Percentiles rank a stretch among this genome's conserved stretches.
Evolutionary conservation across 2,797 vertebrate species (phyloP).

Genomic region (Xyrichtys novacula): DNA sequence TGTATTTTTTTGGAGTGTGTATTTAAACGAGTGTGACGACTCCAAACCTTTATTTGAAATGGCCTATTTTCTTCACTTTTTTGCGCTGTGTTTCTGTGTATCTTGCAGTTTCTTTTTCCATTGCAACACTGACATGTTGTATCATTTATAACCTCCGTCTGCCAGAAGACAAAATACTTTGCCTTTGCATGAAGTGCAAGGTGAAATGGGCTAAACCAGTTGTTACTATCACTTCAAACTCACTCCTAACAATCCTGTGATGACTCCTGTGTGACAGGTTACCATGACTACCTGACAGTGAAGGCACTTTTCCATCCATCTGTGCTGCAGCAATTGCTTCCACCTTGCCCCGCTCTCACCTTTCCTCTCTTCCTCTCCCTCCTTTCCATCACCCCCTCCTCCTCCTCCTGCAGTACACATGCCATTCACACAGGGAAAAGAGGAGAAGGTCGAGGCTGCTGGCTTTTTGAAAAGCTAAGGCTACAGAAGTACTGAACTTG

Average conservation of each 20-base stretch:
- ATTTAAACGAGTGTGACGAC: not conserved
- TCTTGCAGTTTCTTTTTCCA: conserved; percentile 8
- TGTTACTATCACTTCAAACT: conserved; percentile 41
- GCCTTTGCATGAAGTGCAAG: conserved; percentile 18
- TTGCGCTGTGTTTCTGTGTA: not conserved
- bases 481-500: conserved; percentile 50
- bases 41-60: not conserved
- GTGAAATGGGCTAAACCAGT: conserved; percentile 44
- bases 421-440: conserved; percentile 55
- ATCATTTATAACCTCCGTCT: conserved; percentile 15
- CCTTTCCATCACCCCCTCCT: conserved; percentile 37
- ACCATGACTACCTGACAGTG: conserved; percentile 79
- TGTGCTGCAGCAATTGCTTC: conserved; percentile 65
- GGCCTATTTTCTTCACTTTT: conserved; percentile 2
- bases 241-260: conserved; percentile 37
- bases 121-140: not conserved
- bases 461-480: conserved; percentile 53
- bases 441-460: conserved; percentile 65
- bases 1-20: conserved; percentile 8
- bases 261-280: conserved; percentile 72
- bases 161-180: conserved; percentile 27
- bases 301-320: conserved; percentile 72
- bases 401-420: conserved; percentile 55
- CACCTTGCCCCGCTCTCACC: conserved; percentile 50
- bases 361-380: conserved; percentile 36